These are phyloP conservation scores for Alfaro cultratus DNA, from an alignment of 2,797 vertebrate genomes.

Conservation along the genomic window DNA sequence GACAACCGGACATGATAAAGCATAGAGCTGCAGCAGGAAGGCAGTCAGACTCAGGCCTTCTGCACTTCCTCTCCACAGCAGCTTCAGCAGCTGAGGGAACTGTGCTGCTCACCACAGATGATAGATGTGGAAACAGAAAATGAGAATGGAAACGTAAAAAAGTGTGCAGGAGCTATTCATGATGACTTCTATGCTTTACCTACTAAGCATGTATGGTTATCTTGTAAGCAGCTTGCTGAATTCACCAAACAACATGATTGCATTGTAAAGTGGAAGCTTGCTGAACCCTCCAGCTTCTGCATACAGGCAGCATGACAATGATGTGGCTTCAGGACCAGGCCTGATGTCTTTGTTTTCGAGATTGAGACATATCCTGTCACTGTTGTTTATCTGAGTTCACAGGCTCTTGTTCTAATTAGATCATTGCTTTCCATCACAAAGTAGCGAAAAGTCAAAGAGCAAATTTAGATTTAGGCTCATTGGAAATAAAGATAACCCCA, in stretches of 20 bases:
- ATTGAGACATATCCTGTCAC: neutral
- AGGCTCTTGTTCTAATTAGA: neutral
- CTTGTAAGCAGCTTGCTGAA: neutral
- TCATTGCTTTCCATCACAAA: neutral
- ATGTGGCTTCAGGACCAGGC: neutral
- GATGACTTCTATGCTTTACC: neutral
- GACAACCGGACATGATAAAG: slow-evolving; percentile 79
- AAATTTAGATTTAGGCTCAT: neutral
- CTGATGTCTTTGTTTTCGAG: slow-evolving; percentile 5
- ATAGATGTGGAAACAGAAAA: neutral
- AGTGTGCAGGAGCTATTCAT: neutral
- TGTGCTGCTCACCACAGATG: slow-evolving; percentile 75
- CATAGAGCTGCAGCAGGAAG: slow-evolving; percentile 82
- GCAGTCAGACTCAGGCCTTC: slow-evolving; percentile 84
- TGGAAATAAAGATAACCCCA: neutral
- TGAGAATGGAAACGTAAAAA: neutral
- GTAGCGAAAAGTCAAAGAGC: neutral
- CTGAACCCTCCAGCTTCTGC: neutral
- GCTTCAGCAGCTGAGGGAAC: slow-evolving; percentile 83
- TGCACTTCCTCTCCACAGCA: slow-evolving; percentile 78
- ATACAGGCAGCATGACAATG: neutral
- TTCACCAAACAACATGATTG: slow-evolving; percentile 3
- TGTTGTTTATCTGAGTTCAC: neutral
- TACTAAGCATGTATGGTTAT: neutral
- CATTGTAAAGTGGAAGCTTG: neutral